Base-by-base conservation (phyloP, 2,888 invertebrate genomes). In the Pheosia gnoma region DNA sequence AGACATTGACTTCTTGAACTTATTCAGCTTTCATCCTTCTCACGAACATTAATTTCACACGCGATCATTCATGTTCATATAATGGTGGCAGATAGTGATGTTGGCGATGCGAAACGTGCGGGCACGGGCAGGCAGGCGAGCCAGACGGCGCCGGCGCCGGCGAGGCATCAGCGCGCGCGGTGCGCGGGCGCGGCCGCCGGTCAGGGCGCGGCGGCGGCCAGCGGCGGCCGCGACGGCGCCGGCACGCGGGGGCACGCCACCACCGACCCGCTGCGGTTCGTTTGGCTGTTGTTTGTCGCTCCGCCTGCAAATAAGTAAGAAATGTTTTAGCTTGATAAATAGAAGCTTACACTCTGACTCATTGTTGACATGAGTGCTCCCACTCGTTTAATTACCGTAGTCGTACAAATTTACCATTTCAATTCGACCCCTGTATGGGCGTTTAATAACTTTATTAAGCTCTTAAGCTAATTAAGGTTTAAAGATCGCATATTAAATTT, bases 231-330 rank as follows among this genome's bases (percentile, higher is more conserved):
- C 78, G 92, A 71, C 74, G 93, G 89, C 66, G 93, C 88, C 47
- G 94, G 91, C 86, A 95, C 96, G 90, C 96, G 96, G 78, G 96
- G 96, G 72, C 96, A 96, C 36, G 96, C 96, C 11, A 93, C 93
- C 75, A 93, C 84, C 0, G 93, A 93, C 59, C 93, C 93, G 66
- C 91, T 90, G 71, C 93, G 93, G 72, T 63, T 86, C 0, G 87
- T 77, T 55, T 87, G 88, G 71, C 77, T 87, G 67, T 80, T 87
- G 72, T 88, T 92, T 10, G 85, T 83, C 56, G 88, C 78, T 9
- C 90, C 90, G 62, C 93, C 93, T 93, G 77, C 9, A 67, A 25
- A 74, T 60, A 69, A 70, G 49, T 13, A 25, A 9, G 56, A 49
- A 57, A 0, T 36, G 41, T n/a, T 25, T 60, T n/a, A 64, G 55